Base-by-base conservation (phyloP, 2,797 vertebrate genomes). In the Brachyrhaphis roseni region DNA sequence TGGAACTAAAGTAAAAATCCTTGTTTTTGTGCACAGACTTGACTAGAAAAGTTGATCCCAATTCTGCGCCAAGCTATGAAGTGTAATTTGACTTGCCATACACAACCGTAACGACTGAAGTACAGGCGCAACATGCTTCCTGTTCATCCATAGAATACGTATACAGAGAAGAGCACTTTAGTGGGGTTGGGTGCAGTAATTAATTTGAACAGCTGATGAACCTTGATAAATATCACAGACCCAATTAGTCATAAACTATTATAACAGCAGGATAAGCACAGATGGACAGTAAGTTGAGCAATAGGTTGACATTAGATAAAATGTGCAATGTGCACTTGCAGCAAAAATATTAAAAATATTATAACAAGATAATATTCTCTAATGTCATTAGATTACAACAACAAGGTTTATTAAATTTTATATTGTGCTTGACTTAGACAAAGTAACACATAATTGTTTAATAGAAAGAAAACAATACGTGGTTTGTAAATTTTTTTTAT, bases 101-200 rank as follows among this genome's bases (percentile, higher is more conserved):
- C 31, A 1, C 0, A 5, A 72, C 72, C 49, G 86, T 90, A 92
- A 83, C 74, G 39, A 31, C 15, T 0, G 1, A 0, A 89, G 70
- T 73, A 85, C 0, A 47, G 1, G 75, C 84, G 89, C 92, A 89
- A 23, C n/a, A 6, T 0, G 12, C 2, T 2, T 72, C 78, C 16
- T 46, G 1, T 45, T 57, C 0, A 23, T 76, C 84, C 84, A 78
- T 82, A 90, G 80, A 5, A 34, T 11, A 59, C 43, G 1, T 2
- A 8, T 26, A 78, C n/a, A 28, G 51, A 31, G 45, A 8, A 53
- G 10, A 15, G 18, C 10, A 36, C 31, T 23, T 10, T 26, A 1
- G 11, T 6, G 18, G 18, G 11, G 8, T 13, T 5, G 1, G 12
- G 31, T 5, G 31, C 46, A 74, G 49, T 26, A 36, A 74, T 12